Evolutionary conservation across 2,113 vertebrate genomes (phyloP).

Genomic region (Thryonomys swinderianus): DNA sequence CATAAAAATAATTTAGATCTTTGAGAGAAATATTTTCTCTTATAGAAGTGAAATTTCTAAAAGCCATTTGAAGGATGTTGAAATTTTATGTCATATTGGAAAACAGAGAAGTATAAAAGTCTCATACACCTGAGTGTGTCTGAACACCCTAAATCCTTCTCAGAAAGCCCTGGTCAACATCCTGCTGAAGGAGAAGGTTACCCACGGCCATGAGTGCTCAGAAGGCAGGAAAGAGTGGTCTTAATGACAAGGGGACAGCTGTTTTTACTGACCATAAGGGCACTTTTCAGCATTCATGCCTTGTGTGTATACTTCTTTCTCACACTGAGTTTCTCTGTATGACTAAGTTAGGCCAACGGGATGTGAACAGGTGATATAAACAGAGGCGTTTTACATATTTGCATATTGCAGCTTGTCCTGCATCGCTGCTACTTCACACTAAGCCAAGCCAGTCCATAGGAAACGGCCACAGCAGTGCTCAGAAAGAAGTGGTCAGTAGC

Average conservation of each 20-base stretch:
- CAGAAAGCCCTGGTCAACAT: not conserved
- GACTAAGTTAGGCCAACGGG: not conserved
- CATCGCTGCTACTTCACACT: not conserved
- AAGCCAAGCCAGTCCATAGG: not conserved
- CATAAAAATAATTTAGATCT: not conserved
- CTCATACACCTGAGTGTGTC: not conserved
- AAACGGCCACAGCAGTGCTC: not conserved
- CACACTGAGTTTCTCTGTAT: not conserved
- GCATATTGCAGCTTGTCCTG: not conserved
- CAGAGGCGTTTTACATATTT: not conserved
- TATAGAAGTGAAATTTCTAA: constrained; percentile 26
- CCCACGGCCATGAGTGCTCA: too few relatives aligned
- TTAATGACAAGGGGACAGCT: not conserved
- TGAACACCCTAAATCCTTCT: not conserved
- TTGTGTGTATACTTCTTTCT: not conserved
- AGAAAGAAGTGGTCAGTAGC: not conserved
- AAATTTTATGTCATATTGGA: constrained; percentile 23
- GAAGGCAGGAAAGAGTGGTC: not conserved
- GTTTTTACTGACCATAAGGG: not conserved
- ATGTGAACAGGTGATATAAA: not conserved
- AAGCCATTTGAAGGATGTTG: not conserved
- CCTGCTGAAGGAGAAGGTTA: not conserved
- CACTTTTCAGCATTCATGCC: not conserved
- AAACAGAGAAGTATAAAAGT: not conserved
- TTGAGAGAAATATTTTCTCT: not conserved